Percentiles rank a stretch among this genome's conserved stretches.
Evolutionary conservation across 2,113 vertebrate species (phyloP).

Genomic region (Catagonus wagneri): DNA sequence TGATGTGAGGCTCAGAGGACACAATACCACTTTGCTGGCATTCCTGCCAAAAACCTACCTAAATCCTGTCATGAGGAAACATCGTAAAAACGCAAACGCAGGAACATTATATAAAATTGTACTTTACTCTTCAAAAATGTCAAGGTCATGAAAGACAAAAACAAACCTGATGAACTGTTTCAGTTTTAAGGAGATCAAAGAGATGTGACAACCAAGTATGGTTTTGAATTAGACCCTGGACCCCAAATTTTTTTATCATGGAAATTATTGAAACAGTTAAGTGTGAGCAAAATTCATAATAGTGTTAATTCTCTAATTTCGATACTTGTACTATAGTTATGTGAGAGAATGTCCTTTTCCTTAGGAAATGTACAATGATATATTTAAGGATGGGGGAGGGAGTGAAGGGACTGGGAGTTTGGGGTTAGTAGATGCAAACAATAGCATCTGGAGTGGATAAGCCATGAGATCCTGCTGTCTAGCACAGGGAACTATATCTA

Average conservation of each 20-base stretch:
- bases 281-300: not conserved
- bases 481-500: too few species aligned
- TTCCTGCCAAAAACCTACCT: not conserved
- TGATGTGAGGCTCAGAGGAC: not conserved
- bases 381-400: not conserved
- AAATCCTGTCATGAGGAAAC: not conserved
- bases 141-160: not conserved
- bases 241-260: not conserved
- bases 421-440: too few species aligned
- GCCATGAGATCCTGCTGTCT: too few species aligned
- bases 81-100: not conserved
- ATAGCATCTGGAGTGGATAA: too few species aligned
- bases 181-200: not conserved
- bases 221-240: not conserved
- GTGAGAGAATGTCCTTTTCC: not conserved
- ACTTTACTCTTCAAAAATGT: not conserved
- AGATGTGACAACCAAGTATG: not conserved
- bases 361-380: not conserved
- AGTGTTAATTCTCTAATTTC: not conserved
- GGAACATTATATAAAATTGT: not conserved
- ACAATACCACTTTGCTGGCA: too few species aligned
- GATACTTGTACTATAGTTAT: not conserved
- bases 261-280: not conserved
- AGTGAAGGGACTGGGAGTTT: too few species aligned
- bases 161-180: not conserved